These are phyloP conservation scores for Plebejus argus DNA, from an alignment of 2,888 invertebrate genomes.

Conservation along the genomic window DNA sequence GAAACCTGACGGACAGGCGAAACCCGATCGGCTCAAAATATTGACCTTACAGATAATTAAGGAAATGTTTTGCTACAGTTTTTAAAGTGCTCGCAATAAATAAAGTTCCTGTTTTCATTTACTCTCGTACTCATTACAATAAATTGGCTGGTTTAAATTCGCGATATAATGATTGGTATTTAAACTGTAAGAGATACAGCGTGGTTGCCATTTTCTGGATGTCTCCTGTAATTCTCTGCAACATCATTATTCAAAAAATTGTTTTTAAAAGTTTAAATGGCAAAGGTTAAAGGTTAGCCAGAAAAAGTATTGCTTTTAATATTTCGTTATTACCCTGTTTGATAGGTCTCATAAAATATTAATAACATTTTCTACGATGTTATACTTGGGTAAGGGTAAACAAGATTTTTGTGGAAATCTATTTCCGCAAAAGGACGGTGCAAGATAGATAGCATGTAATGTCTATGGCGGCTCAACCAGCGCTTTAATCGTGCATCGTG, in stretches of 20 bases:
- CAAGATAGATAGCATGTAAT: too few species aligned
- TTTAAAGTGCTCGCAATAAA: constrained; percentile 22
- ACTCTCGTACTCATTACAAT: background rate
- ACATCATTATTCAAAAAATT: background rate
- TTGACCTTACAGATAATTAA: constrained; percentile 30
- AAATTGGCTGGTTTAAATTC: background rate
- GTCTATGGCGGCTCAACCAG: too few species aligned
- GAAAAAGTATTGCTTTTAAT: too few species aligned
- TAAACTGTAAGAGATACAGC: background rate
- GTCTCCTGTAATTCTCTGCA: background rate
- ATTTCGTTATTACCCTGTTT: too few species aligned
- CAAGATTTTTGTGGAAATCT: too few species aligned
- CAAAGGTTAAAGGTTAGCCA: too few species aligned
- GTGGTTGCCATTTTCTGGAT: background rate
- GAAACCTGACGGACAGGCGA: constrained; percentile 20
- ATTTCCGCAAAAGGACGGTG: too few species aligned
- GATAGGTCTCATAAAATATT: too few species aligned
- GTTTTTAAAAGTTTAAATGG: background rate
- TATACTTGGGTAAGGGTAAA: too few species aligned
- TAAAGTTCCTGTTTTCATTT: constrained; percentile 19
- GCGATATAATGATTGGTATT: background rate
- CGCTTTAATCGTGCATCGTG: too few species aligned
- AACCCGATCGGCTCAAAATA: constrained; percentile 28
- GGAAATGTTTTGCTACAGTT: constrained; percentile 28
- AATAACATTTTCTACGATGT: too few species aligned